Evolutionary conservation across 2,797 vertebrate genomes (phyloP).

Genomic region (Sardinella longiceps): DNA sequence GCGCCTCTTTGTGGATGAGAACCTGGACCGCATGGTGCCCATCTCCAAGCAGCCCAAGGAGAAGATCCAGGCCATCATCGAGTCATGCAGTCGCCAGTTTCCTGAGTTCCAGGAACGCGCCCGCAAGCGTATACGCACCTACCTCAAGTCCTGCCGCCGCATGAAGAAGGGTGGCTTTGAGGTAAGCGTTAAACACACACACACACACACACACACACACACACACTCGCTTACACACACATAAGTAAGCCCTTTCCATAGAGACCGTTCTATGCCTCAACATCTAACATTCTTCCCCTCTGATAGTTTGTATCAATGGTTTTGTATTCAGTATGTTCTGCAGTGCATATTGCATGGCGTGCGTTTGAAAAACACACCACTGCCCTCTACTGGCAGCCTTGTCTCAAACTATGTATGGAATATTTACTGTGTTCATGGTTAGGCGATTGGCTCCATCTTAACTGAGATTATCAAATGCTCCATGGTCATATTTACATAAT

Average conservation of each 20-base stretch:
- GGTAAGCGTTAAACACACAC: conserved; percentile 64
- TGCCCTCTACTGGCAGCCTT: conserved; percentile 23
- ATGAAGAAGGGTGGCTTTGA: conserved; percentile 99
- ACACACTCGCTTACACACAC: neutral
- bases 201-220: neutral
- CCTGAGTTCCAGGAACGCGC: conserved; percentile 97
- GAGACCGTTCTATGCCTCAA: too few relatives aligned
- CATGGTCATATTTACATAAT: too few relatives aligned
- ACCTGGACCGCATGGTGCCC: conserved; percentile 98
- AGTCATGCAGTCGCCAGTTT: conserved; percentile 97
- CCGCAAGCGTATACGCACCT: conserved; percentile 97
- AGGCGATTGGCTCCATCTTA: neutral
- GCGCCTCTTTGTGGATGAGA: conserved; percentile 97
- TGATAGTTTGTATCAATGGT: too few relatives aligned
- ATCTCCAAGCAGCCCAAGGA: conserved; percentile 99
- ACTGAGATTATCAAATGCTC: too few relatives aligned
- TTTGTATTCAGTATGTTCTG: neutral
- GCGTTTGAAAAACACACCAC: conserved; percentile 2
- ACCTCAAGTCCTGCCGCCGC: conserved; percentile 99
- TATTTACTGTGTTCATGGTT: neutral
- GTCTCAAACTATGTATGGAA: neutral
- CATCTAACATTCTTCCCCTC: too few relatives aligned
- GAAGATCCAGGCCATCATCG: conserved; percentile 99
- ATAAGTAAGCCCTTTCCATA: neutral
- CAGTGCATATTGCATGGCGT: neutral